Evolutionary conservation across 2,113 vertebrate genomes (phyloP), one percentile per base, ranked within the genome.

Genomic region (Cyphomyrus discorhynchus): DNA sequence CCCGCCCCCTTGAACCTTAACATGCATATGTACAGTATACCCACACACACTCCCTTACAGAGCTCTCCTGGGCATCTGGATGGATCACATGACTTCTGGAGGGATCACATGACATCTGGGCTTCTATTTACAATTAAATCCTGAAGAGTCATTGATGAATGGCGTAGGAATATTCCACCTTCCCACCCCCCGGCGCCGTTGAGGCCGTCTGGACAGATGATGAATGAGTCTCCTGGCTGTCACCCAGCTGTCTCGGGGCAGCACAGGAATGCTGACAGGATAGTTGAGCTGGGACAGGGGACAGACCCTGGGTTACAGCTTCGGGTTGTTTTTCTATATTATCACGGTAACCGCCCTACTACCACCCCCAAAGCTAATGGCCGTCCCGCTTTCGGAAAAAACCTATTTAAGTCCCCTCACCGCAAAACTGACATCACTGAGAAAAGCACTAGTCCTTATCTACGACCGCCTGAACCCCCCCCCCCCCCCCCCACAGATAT

Each of bases 61-160:
- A 70, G n/a, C 62, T 70, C 27, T 13, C 62, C 74, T 19, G 35
- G 17, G 35, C 35, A 42, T 80, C 74, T 42, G n/a, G 2, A 80
- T 5, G 70, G 27, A 77, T 66, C 24, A 66, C 58, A 66, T 27
- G n/a, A 62, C 24, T 10, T 62, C 58, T 62, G 58, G 19, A 10
- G 9, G 45, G 46, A 21, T 50, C 66, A 74, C 39, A 45, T 35
- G 88, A 89, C 50, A 24, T 21, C 52, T 66, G 66, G 35, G 35
- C 15, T 11, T 58, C 53, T 88, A 24, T 62, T 62, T 39, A 45
- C 27, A 83, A 45, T 83, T 53, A 89, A 17, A 82, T 53, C 35
- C 47, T 80, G 70, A 80, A 83, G 15, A n/a, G 88, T 56, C 74
- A 35, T 24, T 89, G 31, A 53, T 89, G 88, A 83, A 45, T 42